Base-by-base conservation (phyloP, 2,113 vertebrate genomes). In the Chionis minor region DNA sequence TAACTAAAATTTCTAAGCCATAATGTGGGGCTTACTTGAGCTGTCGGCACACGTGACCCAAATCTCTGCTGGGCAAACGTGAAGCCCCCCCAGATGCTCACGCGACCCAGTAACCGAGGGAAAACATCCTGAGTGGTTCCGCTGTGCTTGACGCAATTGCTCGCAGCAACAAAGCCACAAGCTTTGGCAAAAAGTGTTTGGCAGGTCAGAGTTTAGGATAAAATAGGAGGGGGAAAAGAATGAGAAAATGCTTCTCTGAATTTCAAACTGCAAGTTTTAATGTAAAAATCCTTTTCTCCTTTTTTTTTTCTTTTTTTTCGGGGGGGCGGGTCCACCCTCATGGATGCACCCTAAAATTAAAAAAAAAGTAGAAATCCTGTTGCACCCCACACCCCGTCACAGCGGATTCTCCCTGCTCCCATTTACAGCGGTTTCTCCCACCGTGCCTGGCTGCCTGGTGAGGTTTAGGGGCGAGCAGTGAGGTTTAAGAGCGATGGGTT, bases 251-350 rank as follows among this genome's bases (percentile, higher is more conserved):
- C 20, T 71, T 52, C 33, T 91, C 45, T 40, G 44, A 52, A 30
- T 75, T 38, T 75, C 21, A 75, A 10, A 67, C 20, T 9, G 23
- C 0, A 4, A 35, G 5, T 42, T 82, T 65, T 56, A 86, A 75
- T 3, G 6, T 28, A 66, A 55, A 88, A 88, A 38, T n/a, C 4
- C 11, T 74, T 62, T 59, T 26, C 2, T 73, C 10, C 33, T 30
- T n/a, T n/a, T 56, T 42, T 5, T 33, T 40, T 7, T 20, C 52
- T 45, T 15, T 33, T 63, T 35, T 24, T 59, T 23, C 8, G 1
- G 12, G 2, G 8, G 21, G 8, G 1, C 6, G 5, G 10, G 3
- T 6, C 45, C 45, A 38, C 14, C 9, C 12, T 74, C 10, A 35
- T 26, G n/a, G 45, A 27, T 38, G 33, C 20, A 44, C 27, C 23